Evolutionary conservation across 2,888 invertebrate species (phyloP), one percentile per base, ranked within the genome.

Genomic region (Melieria crassipennis): DNA sequence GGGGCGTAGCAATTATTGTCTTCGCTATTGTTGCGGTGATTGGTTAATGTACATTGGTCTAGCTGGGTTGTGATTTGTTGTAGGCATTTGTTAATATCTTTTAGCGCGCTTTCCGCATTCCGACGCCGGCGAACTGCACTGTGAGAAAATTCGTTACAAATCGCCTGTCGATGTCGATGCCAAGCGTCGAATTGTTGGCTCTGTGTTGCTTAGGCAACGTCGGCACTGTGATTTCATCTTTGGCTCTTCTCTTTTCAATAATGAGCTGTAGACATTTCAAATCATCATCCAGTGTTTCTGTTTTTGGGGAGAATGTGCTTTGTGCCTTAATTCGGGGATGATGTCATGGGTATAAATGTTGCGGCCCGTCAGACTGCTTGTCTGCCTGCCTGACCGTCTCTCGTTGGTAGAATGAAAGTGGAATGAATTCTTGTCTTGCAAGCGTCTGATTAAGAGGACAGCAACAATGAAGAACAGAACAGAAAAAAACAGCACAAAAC

Each of bases 221-320:
- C 45, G 9, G 10, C 45, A 61, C 45, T 30, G 43, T 45, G 5
- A 61, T 48, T 48, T 30, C 30, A n/a, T 30, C 30, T 30, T 30
- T 30, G 30, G 30, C 30, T 30, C 30, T 30, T 63, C 63, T 46
- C 10, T 13, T 43, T n/a, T 63, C 7, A 46, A 48, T 48, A 63
- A 63, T 47, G 48, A 48, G 7, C 46, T 63, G 30, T 48, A n/a
- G 16, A 63, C 16, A 63, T 63, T 63, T 48, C 16, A 13, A 30
- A 13, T 48, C 48, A 63, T 63, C 13, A 63, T 63, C 61, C 45
- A 10, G 10, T 48, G n/a, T 48, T 13, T 48, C 30, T 30, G 30
- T 30, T 30, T 30, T 30, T 30, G 30, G 30, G 30, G 30, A 30
- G 63, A 47, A 47, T 7, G 16, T 45, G 13, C 10, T 52, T 11